A percentile compares a stretch with the other conserved stretches of the same genome.
phyloP scores from a whole-genome alignment of 2,113 vertebrate species.

The Gasterosteus nipponicus region DNA sequence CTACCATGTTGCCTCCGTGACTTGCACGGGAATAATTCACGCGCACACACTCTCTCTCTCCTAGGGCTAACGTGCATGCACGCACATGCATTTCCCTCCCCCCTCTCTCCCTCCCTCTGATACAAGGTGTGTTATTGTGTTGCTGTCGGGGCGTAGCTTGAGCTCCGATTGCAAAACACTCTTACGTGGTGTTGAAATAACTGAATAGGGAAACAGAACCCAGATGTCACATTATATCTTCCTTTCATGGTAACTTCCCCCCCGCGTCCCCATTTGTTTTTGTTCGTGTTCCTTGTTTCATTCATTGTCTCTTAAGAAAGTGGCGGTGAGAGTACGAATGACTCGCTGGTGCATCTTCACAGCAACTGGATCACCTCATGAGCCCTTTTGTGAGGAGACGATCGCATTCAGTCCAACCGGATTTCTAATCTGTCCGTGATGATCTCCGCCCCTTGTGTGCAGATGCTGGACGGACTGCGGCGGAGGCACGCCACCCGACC shows the following conservation, averaged over 20 bases:
- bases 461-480: conserved; percentile 83
- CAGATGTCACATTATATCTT: neutral
- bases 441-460: conserved; percentile 25
- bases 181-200: conserved; percentile 46
- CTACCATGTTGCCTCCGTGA: conserved; percentile 20
- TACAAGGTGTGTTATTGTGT: conserved; percentile 15
- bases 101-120: conserved; percentile 36
- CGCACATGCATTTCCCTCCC: conserved; percentile 47
- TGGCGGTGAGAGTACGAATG: neutral
- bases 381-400: neutral
- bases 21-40: conserved; percentile 31
- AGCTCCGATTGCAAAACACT: conserved; percentile 58
- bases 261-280: neutral
- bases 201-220: conserved; percentile 28
- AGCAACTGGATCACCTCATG: neutral
- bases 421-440: neutral
- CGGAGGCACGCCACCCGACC: conserved; percentile 76
- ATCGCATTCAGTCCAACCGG: neutral
- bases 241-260: conserved; percentile 5
- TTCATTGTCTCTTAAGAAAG: neutral
- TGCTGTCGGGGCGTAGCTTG: conserved; percentile 25
- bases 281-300: neutral
- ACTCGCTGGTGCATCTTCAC: neutral
- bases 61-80: conserved; percentile 36
- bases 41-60: neutral